Evolutionary conservation across 2,888 invertebrate genomes (phyloP).

Genomic region (Drosophila maculinotata): DNA sequence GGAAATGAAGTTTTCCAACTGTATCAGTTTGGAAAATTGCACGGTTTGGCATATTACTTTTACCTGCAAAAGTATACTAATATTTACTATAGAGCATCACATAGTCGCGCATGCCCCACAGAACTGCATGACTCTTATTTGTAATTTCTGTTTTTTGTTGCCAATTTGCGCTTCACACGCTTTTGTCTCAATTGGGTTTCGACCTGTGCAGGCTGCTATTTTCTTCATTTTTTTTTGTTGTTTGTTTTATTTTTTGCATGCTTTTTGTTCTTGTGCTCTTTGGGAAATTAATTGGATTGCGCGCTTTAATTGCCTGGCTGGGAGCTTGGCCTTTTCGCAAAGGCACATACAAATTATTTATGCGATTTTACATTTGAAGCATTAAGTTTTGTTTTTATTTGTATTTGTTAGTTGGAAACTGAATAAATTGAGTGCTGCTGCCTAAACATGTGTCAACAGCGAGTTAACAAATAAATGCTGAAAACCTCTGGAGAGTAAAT

Average conservation of each 20-base stretch:
- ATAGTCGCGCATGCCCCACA: slow-evolving; percentile 10
- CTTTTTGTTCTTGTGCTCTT: slow-evolving; percentile 27
- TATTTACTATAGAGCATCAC: slow-evolving; percentile 1
- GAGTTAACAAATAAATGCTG: slow-evolving; percentile 21
- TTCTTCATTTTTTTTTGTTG: slow-evolving; percentile 7
- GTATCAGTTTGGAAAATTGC: too few species aligned
- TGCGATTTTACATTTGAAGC: slow-evolving; percentile 32
- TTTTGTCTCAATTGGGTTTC: slow-evolving; percentile 61
- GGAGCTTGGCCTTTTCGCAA: slow-evolving; percentile 20
- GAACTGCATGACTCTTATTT: slow-evolving; percentile 24
- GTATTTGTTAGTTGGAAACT: slow-evolving; percentile 7
- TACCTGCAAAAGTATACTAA: neutral
- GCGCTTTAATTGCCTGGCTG: slow-evolving; percentile 61
- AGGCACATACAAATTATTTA: slow-evolving; percentile 54
- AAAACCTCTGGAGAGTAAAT: slow-evolving; percentile 22
- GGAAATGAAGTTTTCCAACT: neutral
- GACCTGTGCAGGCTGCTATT: slow-evolving; percentile 35
- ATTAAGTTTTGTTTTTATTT: slow-evolving; percentile 22
- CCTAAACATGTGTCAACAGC: slow-evolving; percentile 28
- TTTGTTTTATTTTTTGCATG: slow-evolving; percentile 35
- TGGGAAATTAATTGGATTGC: slow-evolving; percentile 65
- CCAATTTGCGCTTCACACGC: slow-evolving; percentile 50
- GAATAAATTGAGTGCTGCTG: slow-evolving; percentile 23
- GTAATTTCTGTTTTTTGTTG: slow-evolving; percentile 22
- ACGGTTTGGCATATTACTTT: too few species aligned